Evolutionary conservation across 2,888 invertebrate genomes (phyloP).

Genomic region (Leptinotarsa rubiginosa): DNA sequence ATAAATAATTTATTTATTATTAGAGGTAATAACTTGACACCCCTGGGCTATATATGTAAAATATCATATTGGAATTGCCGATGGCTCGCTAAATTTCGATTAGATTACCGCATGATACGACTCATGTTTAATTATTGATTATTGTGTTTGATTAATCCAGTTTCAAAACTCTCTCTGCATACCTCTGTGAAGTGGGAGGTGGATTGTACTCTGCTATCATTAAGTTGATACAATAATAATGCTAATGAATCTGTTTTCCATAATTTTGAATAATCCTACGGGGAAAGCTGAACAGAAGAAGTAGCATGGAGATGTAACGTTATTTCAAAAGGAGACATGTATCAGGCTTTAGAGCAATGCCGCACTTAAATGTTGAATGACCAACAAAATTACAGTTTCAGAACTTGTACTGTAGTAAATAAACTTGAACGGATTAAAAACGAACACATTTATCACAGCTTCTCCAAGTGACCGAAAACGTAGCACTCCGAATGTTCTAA

Average conservation of each 20-base stretch:
- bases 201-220: not conserved
- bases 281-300: too few species aligned
- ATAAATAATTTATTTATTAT: conserved; percentile 24
- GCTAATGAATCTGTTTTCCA: not conserved
- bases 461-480: too few species aligned
- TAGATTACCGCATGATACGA: conserved; percentile 14
- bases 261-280: not conserved
- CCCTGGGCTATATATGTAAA: conserved; percentile 28
- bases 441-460: too few species aligned
- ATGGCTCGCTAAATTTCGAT: conserved; percentile 11
- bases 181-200: conserved; percentile 10
- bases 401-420: too few species aligned
- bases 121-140: conserved; percentile 14
- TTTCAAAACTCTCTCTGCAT: not conserved
- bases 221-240: not conserved
- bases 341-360: too few species aligned
- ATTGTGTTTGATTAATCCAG: conserved; percentile 17
- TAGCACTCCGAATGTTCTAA: too few species aligned
- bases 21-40: conserved; percentile 8
- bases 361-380: too few species aligned
- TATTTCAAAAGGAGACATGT: too few species aligned
- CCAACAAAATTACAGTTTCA: too few species aligned
- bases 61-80: conserved; percentile 14
- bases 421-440: too few species aligned
- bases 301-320: too few species aligned